Conservation (phyloP, 2,113 vertebrate species). For the Colossoma macropomum region DNA sequence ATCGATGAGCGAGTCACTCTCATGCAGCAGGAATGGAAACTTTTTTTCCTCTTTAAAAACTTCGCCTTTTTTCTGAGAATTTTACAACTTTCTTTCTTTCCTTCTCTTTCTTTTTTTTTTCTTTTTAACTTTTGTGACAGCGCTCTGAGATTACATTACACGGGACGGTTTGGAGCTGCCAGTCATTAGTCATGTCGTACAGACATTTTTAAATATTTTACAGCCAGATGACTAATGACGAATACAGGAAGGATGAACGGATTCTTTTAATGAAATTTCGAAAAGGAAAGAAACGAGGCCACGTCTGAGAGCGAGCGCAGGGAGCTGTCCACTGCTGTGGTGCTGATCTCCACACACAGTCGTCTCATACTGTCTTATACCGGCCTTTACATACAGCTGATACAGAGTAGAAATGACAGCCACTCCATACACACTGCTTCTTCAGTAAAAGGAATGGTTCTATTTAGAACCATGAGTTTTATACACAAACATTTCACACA, state of each 20-base stretch:
- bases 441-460: too few relatives aligned
- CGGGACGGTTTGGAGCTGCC: conserved; percentile 11
- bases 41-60: conserved; percentile 72
- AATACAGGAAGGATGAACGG: neutral
- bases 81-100: neutral
- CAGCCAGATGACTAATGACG: too few relatives aligned
- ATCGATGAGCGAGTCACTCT: conserved; percentile 86
- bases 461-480: too few relatives aligned
- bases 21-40: conserved; percentile 84
- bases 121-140: conserved; percentile 49
- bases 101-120: conserved; percentile 37
- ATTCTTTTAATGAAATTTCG: neutral
- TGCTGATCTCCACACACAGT: conserved; percentile 9
- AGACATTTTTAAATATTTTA: neutral
- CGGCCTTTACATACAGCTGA: too few relatives aligned
- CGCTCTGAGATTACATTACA: conserved; percentile 41
- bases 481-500: too few relatives aligned
- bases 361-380: too few relatives aligned
- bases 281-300: neutral
- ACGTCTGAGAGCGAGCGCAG: conserved; percentile 13
- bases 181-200: conserved; percentile 2
- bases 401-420: too few relatives aligned
- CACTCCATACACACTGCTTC: too few relatives aligned
- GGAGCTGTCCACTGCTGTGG: conserved; percentile 49
- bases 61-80: conserved; percentile 62